Evolutionary conservation across 2,888 invertebrate species (phyloP), one percentile per base, ranked within the genome.

Genomic region (Eubasilissa splendida): DNA sequence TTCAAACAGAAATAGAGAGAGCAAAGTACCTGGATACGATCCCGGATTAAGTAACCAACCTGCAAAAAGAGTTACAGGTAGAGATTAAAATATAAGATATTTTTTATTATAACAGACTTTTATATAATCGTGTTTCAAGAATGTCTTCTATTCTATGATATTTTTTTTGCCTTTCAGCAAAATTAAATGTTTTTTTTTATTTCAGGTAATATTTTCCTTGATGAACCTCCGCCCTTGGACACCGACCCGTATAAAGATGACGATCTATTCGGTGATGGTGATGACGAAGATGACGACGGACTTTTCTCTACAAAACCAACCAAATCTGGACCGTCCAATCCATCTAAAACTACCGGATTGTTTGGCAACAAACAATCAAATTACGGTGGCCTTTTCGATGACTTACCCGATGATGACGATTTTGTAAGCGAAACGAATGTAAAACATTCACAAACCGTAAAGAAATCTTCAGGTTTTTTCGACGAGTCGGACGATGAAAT

Each of bases 221-320:
- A 92, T 84, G 91, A 92, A 85, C 92, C 92, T 0, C 92, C 92
- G 0, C 92, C 92, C 0, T 84, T 92, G 0, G 90, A 90, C 65
- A 85, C 87, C 0, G 79, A 83, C 1, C 82, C 83, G 9, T 84
- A 85, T 11, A 84, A 85, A 0, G 85, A 86, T 0, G 76, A 79
- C 50, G 78, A 81, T 14, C 50, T 81, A 8, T 79, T 79, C 70
- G 79, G 77, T 14, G 56, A 54, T 4, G 42, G 59, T 50, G 73
- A 66, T 12, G 4, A 84, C 83, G n/a, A 84, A 85, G 31, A 84
- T 56, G 82, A 0, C 7, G 88, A 88, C 0, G 87, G 88, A 58
- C 83, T 90, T 11, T 88, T 87, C 80, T 86, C 85, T 4, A 82
- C 82, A 5, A 86, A 86, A 81, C 86, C 88, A 2, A 10, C 58